Base-by-base conservation (phyloP, 92 coral and sea anemone species). In the Epizoanthus fatuus region DNA sequence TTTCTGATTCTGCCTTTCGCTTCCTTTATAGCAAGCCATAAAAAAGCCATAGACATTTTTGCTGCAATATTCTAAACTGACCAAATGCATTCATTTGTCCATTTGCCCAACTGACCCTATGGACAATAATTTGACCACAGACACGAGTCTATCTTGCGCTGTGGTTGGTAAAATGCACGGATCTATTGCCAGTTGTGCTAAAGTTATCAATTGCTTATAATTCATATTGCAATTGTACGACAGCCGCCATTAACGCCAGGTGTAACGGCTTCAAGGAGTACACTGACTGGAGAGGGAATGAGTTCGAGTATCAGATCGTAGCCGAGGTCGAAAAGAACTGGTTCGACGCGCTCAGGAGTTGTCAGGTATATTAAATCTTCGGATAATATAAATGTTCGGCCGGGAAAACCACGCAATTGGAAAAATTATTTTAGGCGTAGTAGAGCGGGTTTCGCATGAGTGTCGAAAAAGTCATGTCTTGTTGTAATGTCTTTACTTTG, bases 341-440 rank as follows among this genome's bases (percentile, higher is more conserved):
- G 93, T 90, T 90, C 71, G 93, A 90, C 55, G 75, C 93, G 72
- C 87, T 90, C n/a, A 86, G 93, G 40, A 54, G 91, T 58, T 90
- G 93, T 75, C 87, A 90, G 93, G 93, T 90, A 57, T n/a, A 29
- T 11, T 16, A 38, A 15, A 3, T 29, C 58, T 19, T 63, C 2
- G 15, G 19, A 12, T 10, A 7, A 2, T 29, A 29, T 29, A 29
- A 29, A 20, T 6, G 29, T 14, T 20, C 3, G 69, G 25, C 25
- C 25, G 13, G 38, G 3, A 7, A 1, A 19, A 20, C n/a, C 69
- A 20, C 3, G 8, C 14, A 62, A 4, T 7, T 25, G 11, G 67
- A 17, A 29, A 17, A 25, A 17, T 7, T 14, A 19, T 10, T 63
- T 20, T 14, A 15, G 38, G 25, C n/a, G 5, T 49, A 10, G 53